Conservation (phyloP, 2,797 vertebrate species). For the Lindbergichthys nudifrons region DNA sequence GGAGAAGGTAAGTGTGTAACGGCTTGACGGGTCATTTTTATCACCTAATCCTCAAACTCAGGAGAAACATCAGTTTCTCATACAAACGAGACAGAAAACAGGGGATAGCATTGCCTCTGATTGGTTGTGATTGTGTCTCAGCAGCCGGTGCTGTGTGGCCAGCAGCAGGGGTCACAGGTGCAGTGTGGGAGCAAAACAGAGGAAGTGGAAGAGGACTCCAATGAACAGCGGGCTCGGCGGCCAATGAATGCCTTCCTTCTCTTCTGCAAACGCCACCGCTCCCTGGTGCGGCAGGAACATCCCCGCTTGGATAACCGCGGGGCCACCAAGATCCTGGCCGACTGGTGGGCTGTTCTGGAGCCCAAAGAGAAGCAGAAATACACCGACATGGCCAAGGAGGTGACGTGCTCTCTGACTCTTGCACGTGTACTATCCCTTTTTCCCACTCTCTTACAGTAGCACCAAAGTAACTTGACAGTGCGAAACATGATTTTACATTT, state of each 20-base stretch:
- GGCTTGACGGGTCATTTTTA: background rate
- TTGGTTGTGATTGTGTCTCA: constrained; percentile 24
- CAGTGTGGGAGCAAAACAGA: constrained; percentile 85
- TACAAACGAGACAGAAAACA: background rate
- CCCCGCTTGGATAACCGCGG: constrained; percentile 98
- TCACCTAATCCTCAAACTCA: background rate
- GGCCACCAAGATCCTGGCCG: constrained; percentile 98
- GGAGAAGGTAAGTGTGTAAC: constrained; percentile 87
- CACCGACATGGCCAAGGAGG: constrained; percentile 99
- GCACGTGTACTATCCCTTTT: background rate
- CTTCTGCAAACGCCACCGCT: constrained; percentile 98
- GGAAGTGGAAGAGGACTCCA: constrained; percentile 91
- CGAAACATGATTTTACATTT: background rate
- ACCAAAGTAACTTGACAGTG: background rate
- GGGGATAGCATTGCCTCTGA: background rate
- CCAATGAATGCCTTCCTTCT: constrained; percentile 99
- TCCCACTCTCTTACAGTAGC: background rate
- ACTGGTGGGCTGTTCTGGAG: constrained; percentile 99
- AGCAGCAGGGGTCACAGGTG: constrained; percentile 76
- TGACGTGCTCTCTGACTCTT: constrained; percentile 52
- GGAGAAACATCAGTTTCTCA: background rate
- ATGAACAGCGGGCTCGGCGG: constrained; percentile 93
- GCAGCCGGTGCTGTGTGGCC: constrained; percentile 72
- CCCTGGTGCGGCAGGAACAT: constrained; percentile 97
- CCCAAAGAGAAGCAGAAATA: constrained; percentile 99